Evolutionary conservation across 1,140 invertebrate genomes (phyloP), one percentile per base, ranked within the genome.

Genomic region (Sinonovacula constricta): DNA sequence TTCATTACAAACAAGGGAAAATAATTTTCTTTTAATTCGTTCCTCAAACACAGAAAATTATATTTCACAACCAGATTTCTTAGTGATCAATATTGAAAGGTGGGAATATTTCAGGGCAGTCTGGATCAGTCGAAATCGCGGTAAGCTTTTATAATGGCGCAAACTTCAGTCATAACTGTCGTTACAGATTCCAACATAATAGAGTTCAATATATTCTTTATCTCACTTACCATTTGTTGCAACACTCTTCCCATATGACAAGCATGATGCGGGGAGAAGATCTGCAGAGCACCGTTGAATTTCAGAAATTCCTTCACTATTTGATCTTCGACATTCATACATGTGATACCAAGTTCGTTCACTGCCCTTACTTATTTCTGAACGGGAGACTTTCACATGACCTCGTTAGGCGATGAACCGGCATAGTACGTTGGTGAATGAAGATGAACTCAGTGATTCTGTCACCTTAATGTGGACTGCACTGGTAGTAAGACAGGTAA

Each of bases 211-310:
- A 75, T 75, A 12, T 70, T 54, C 60, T 74, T 51, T 15, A 57
- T 60, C 4, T 74, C 63, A 26, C 78, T 65, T 22, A 85, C 79
- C 60, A 80, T 75, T 22, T 80, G 51, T 45, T 85, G 82, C 84
- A 80, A 85, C 15, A 63, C 60, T 26, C 79, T 71, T 28, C 62
- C 62, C 78, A 78, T 80, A 67, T 82, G 81, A 7, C 70, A 69
- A 30, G 70, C 36, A 71, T 81, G 30, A n/a, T 72, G 81, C 15
- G 65, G 53, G 62, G 75, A 81, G 71, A 80, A 81, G 18, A 45
- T 28, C 66, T 51, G 56, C 2, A 56, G 14, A 34, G n/a, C n/a
- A n/a, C n/a, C n/a, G n/a, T n/a, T n/a, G n/a, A n/a, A n/a, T n/a
- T n/a, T n/a, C n/a, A n/a, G n/a, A n/a, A n/a, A n/a, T n/a, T n/a